Evolutionary conservation across 1,140 invertebrate species (phyloP).

Genomic region (Pollicipes pollicipes): DNA sequence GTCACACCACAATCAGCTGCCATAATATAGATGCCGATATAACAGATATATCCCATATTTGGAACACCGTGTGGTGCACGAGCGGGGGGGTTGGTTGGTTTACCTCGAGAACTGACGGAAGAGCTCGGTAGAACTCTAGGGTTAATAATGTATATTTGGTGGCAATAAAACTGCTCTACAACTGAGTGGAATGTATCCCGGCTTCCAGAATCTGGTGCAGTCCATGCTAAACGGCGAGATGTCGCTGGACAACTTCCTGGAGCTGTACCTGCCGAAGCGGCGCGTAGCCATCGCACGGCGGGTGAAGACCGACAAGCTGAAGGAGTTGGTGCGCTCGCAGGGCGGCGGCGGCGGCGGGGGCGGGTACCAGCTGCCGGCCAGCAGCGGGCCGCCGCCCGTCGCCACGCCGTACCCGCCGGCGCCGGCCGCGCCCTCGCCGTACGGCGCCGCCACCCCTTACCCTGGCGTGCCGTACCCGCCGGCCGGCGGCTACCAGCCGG

Average conservation of each 20-base stretch:
- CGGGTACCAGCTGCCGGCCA: background rate
- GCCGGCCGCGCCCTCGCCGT: background rate
- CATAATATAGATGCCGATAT: too few relatives aligned
- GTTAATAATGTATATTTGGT: too few relatives aligned
- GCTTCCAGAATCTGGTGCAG: background rate
- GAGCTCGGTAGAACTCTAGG: too few relatives aligned
- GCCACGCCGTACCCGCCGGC: background rate
- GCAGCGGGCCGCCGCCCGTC: too few relatives aligned
- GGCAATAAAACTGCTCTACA: too few relatives aligned
- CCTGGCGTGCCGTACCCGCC: background rate
- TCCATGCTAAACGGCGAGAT: background rate
- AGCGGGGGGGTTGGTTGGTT: too few relatives aligned
- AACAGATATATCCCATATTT: too few relatives aligned
- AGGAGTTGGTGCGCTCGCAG: background rate
- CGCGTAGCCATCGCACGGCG: background rate
- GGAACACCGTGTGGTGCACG: too few relatives aligned
- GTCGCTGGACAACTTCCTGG: background rate
- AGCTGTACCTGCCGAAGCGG: background rate
- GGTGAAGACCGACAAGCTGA: background rate
- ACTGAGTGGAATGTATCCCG: too few relatives aligned
- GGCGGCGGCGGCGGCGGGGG: constrained; percentile 1
- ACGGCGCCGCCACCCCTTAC: background rate
- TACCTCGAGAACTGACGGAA: too few relatives aligned
- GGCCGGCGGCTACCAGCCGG: background rate
- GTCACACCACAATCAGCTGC: too few relatives aligned